A percentile compares a stretch with the other conserved stretches of the same genome.
phyloP scores from a whole-genome alignment of 2,113 vertebrate genomes.

The Dolichallabes microphthalmus region DNA sequence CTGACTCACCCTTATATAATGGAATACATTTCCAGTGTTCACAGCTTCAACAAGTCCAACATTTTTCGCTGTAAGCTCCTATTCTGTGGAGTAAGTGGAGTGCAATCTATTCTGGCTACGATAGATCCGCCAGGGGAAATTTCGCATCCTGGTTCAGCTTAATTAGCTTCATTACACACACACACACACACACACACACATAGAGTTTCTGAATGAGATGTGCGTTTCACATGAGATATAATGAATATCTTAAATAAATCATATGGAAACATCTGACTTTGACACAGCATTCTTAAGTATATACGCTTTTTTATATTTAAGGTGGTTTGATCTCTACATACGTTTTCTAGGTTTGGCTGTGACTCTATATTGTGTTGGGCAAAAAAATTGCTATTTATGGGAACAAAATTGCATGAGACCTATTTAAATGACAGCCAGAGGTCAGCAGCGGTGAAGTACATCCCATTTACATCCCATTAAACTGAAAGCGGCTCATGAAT shows the following conservation, averaged over 20 bases:
- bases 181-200: constrained; percentile 20
- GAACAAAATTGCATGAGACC: constrained; percentile 54
- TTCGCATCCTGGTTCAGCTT: constrained; percentile 31
- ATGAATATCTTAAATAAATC: neutral
- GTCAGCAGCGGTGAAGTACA: constrained; percentile 62
- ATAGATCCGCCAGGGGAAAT: constrained; percentile 30
- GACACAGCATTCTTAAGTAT: neutral
- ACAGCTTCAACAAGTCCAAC: neutral
- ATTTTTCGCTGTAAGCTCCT: neutral
- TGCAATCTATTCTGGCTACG: constrained; percentile 26
- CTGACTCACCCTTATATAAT: neutral
- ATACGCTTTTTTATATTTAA: neutral
- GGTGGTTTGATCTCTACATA: neutral
- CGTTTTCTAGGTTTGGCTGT: neutral
- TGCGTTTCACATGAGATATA: neutral
- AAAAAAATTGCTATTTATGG: neutral
- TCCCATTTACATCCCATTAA: constrained; percentile 63
- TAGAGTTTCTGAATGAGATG: constrained; percentile 34
- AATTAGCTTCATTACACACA: constrained; percentile 34
- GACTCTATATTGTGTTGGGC: neutral
- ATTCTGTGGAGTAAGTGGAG: neutral
- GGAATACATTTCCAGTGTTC: neutral
- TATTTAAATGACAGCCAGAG: constrained; percentile 63
- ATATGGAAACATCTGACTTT: neutral
- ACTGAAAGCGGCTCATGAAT: constrained; percentile 55